These are phyloP conservation scores for Channa maculata DNA, from an alignment of 2,113 vertebrate genomes.

Conservation along the genomic window DNA sequence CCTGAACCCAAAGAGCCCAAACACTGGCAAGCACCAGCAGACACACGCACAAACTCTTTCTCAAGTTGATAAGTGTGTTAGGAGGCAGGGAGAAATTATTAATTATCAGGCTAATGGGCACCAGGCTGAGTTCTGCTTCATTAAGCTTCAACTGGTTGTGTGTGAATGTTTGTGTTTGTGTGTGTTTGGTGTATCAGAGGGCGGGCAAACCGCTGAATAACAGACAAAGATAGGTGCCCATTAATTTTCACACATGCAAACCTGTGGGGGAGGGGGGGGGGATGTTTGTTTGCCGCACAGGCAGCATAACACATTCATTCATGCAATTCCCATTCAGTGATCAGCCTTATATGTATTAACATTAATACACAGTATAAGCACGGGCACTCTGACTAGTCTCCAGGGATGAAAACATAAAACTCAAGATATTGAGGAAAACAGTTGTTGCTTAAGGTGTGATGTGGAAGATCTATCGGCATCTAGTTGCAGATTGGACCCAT, in stretches of 20 bases:
- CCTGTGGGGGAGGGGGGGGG: slow-evolving; percentile 18
- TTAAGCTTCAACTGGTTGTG: slow-evolving; percentile 89
- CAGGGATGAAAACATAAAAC: too few species aligned
- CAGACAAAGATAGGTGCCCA: slow-evolving; percentile 53
- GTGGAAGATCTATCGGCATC: not conserved
- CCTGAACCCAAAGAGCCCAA: slow-evolving; percentile 49
- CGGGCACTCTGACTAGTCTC: too few species aligned
- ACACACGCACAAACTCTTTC: slow-evolving; percentile 53
- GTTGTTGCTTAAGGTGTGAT: too few species aligned
- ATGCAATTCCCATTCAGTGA: not conserved
- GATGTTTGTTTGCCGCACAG: not conserved
- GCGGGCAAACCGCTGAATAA: slow-evolving; percentile 42
- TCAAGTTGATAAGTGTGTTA: slow-evolving; percentile 93
- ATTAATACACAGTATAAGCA: too few species aligned
- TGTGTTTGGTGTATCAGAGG: slow-evolving; percentile 67
- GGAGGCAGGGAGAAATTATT: slow-evolving; percentile 97
- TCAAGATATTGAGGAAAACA: too few species aligned
- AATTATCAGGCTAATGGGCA: slow-evolving; percentile 99
- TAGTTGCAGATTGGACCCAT: too few species aligned
- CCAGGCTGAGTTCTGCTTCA: slow-evolving; percentile 93
- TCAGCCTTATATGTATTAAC: too few species aligned
- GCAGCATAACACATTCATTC: slow-evolving; percentile 13
- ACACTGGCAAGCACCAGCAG: slow-evolving; percentile 52
- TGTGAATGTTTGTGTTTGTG: slow-evolving; percentile 63
- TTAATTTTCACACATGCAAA: slow-evolving; percentile 19